Evolutionary conservation across 1,140 invertebrate species (phyloP), one percentile per base, ranked within the genome.

Genomic region (Anagrus nilaparvatae): DNA sequence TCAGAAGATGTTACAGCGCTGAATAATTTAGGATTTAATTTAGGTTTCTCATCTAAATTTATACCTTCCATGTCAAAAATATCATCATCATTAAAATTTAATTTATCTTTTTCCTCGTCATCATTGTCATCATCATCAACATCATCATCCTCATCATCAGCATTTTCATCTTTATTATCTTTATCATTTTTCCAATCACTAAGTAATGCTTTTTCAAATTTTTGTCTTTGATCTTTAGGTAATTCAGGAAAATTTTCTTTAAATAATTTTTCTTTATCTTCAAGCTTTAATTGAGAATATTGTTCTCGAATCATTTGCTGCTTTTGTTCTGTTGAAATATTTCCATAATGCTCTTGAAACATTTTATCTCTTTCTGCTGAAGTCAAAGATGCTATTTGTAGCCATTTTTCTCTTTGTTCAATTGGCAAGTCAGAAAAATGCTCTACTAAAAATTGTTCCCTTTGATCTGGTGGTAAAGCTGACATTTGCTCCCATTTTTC

Each of bases 31-130:
- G 61, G 63, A 8, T 52, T 56, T 31, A 47, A 36, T 10, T 54
- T 52, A 8, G 49, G 17, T 18, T 63, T 62, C 0, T 71, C 69
- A 18, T 77, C 73, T 16, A 19, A 40, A 46, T 76, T 74, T 2
- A 78, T 58, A 32, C 71, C 74, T 23, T 81, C 79, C 77, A 81
- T 82, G 47, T 78, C 70, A 49, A 81, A 81, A 34, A 82, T 71
- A 21, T 73, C 69, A 3, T 71, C 69, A 24, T 63, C 59, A 9
- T 69, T 63, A 10, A 47, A 42, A 12, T 31, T 29, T 9, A 24
- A 45, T 13, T 16, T 17, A 44, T 8, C 7, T 4, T 7, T 14
- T 9, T 44, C 43, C 10, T 54, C 63, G 52, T 46, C 57, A 31
- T 54, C 61, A 51, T 49, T 61, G 0, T 49, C 47, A 9, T 48